phyloP scores from a whole-genome alignment of 2,888 invertebrate species.

The Diadegma fenestrale region DNA sequence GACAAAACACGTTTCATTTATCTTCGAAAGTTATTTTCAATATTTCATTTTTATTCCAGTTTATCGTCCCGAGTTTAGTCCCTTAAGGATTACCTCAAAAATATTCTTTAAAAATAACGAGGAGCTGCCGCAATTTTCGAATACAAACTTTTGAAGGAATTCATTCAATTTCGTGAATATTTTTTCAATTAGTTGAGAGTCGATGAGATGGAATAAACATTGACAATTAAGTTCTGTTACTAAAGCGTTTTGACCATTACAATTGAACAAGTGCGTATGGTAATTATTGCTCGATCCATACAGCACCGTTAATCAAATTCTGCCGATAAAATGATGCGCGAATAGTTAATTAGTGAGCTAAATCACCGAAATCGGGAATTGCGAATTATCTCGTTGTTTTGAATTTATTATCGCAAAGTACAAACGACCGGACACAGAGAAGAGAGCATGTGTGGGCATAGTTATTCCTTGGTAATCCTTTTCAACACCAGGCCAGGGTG shows the following conservation, averaged over 20 bases:
- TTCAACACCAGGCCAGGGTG: slow-evolving; percentile 39
- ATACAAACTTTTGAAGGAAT: too few species aligned
- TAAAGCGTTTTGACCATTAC: neutral
- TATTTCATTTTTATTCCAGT: neutral
- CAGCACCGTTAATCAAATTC: neutral
- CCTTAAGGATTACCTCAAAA: neutral
- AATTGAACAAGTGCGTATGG: neutral
- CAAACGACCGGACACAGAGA: neutral
- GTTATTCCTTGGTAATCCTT: slow-evolving; percentile 59
- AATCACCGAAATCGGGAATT: slow-evolving; percentile 31
- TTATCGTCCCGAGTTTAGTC: neutral
- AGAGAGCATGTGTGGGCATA: neutral
- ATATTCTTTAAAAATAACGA: neutral
- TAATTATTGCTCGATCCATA: neutral
- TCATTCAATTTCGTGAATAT: too few species aligned
- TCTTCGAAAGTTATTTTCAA: neutral
- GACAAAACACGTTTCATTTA: neutral
- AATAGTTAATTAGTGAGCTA: slow-evolving; percentile 44
- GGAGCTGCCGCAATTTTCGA: too few species aligned
- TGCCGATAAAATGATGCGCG: neutral
- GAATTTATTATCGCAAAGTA: slow-evolving; percentile 48
- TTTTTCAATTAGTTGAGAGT: too few species aligned
- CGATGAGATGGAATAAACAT: neutral
- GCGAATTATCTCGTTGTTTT: slow-evolving; percentile 36
- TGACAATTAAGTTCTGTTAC: neutral